phyloP scores from a whole-genome alignment of 2,113 vertebrate genomes.

The Arenaria interpres region DNA sequence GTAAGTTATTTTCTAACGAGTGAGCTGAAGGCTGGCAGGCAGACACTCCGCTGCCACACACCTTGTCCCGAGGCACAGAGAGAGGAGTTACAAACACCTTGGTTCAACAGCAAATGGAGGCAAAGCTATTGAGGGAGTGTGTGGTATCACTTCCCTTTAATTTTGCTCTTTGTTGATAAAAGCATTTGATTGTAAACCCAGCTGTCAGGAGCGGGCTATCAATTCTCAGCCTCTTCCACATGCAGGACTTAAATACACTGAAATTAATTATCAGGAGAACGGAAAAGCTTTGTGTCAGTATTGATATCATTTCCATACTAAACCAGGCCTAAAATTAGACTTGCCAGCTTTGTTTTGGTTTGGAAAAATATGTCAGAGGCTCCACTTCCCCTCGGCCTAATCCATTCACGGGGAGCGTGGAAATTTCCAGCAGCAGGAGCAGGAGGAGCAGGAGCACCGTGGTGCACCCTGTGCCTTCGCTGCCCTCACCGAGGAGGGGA shows the following conservation, averaged over 20 bases:
- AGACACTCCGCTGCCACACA: neutral
- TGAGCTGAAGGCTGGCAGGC: neutral
- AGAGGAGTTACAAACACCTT: neutral
- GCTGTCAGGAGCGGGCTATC: neutral
- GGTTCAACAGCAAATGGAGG: neutral
- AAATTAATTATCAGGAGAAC: neutral
- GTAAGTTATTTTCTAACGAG: neutral
- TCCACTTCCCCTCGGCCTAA: neutral
- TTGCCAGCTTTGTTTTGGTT: constrained; percentile 41
- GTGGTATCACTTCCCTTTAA: neutral
- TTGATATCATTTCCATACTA: constrained; percentile 17
- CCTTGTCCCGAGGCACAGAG: neutral
- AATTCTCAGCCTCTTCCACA: neutral
- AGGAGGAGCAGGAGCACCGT: neutral
- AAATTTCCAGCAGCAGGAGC: constrained; percentile 8
- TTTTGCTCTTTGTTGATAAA: neutral
- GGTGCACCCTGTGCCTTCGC: neutral
- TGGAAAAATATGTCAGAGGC: constrained; percentile 26
- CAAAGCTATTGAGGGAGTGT: neutral
- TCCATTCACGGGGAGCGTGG: neutral
- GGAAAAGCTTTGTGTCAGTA: neutral
- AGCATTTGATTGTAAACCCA: neutral
- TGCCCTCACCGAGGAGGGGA: neutral
- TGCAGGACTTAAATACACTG: neutral
- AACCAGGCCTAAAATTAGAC: constrained; percentile 49